A percentile compares a stretch with the other conserved stretches of the same genome.
Evolutionary conservation across 37 sponge, comb jelly and placozoan genomes (phyloP).

Genomic region (Tethya wilhelma): DNA sequence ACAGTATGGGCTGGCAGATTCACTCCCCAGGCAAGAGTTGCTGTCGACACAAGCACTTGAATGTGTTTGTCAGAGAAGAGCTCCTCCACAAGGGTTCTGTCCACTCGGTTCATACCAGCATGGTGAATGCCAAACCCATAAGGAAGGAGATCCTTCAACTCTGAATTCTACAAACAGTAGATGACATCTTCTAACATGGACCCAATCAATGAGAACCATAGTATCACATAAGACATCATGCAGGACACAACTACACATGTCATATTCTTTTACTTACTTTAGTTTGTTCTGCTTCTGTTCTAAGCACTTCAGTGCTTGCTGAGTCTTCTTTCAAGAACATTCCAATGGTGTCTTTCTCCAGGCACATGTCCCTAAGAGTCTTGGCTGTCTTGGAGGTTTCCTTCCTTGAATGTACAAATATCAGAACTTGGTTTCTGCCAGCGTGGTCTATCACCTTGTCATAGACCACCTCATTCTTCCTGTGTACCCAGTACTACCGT

Average conservation of each 20-base stretch:
- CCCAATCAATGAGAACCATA: no score
- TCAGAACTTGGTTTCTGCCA: constrained; percentile 94
- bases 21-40: constrained; percentile 99
- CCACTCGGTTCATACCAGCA: constrained; percentile 96
- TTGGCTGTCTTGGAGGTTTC: constrained; percentile 97
- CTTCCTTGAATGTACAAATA: constrained; percentile 98
- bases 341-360: constrained; percentile 97
- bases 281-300: constrained; percentile 94
- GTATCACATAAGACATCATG: no score
- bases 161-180: constrained; percentile 58
- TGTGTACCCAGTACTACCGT: no score
- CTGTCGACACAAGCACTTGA: constrained; percentile 96
- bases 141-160: constrained; percentile 95
- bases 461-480: constrained; percentile 96
- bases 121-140: constrained; percentile 99
- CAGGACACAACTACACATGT: no score
- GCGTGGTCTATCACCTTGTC: constrained; percentile 98
- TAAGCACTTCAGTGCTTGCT: constrained; percentile 95
- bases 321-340: constrained; percentile 94
- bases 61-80: constrained; percentile 96
- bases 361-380: constrained; percentile 92
- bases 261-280: constrained; percentile 51
- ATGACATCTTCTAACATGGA: neutral
- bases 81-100: constrained; percentile 96
- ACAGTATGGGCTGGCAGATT: constrained; percentile 99